Evolutionary conservation across 2,888 invertebrate species (phyloP), one percentile per base, ranked within the genome.

Genomic region (Lycophotia porphyrea): DNA sequence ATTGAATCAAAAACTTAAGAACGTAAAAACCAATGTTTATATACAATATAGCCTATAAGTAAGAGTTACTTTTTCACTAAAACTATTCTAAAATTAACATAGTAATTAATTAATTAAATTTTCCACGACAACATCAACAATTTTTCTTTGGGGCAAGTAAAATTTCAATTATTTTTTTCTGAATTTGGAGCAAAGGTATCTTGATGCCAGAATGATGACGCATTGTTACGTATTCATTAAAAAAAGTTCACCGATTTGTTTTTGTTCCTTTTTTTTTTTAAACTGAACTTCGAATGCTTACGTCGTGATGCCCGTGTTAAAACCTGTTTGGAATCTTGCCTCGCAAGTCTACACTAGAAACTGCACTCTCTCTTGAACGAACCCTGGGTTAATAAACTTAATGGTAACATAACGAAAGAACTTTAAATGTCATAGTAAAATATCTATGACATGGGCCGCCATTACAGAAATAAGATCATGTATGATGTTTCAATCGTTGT

Each of bases 281-380:
- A 24, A 60, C 18, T 49, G 18, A 49, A 52, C 61, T 70, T 73
- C 9, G 61, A 69, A 67, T 61, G 72, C 76, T 76, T 74, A 78
- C 68, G 70, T 74, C 47, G 68, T 64, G 60, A 70, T 69, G 71
- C 73, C 71, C 80, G 78, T 69, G 75, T 63, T 69, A 78, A 85
- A 90, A 89, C 89, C 89, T 70, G 90, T 90, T 90, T 87, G 71
- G 81, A 86, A 76, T 88, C 88, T 85, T 75, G 87, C 78, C 71
- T 71, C 82, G 78, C 81, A 80, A 84, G 79, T 79, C 83, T 71
- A 64, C 80, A 63, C 82, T 87, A 89, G 89, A 90, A 89, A 91
- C 85, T 88, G 88, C 85, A 88, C 89, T 90, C 91, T 91, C 90
- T 91, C 89, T 87, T 69, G 74, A 66, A 80, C 69, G 66, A 75